phyloP scores from a whole-genome alignment of 2,113 vertebrate genomes.

The Clupea harengus region DNA sequence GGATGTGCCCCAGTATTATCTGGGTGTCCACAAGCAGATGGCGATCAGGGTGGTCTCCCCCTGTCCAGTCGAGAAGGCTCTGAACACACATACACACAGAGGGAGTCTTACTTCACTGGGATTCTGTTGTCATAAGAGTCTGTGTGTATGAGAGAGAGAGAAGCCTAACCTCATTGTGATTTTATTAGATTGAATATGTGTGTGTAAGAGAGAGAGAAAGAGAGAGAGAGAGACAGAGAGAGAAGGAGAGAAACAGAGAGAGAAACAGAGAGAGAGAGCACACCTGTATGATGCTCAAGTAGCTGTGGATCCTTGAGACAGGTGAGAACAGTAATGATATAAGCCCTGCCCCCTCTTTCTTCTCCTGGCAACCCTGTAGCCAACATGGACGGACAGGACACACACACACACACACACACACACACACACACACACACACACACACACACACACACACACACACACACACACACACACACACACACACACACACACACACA shows the following conservation, averaged over 20 bases:
- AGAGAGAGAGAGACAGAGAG: not conserved
- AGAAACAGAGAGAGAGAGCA: not conserved
- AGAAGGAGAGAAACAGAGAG: not conserved
- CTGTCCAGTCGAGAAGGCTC: constrained; percentile 4
- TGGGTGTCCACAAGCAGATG: constrained; percentile 6
- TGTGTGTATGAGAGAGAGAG: not conserved
- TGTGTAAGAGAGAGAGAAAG: too few relatives aligned
- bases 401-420: too few relatives aligned
- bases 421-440: too few relatives aligned
- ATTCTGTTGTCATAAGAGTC: too few relatives aligned
- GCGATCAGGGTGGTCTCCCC: constrained; percentile 1
- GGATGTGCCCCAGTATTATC: not conserved
- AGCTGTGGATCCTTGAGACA: constrained; percentile 66
- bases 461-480: too few relatives aligned
- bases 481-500: too few relatives aligned
- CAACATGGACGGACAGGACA: not conserved
- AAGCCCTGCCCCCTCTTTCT: constrained; percentile 63
- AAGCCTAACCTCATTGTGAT: not conserved
- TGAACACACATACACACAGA: not conserved
- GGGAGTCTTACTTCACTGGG: too few relatives aligned
- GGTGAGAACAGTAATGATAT: constrained; percentile 67
- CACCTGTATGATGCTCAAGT: constrained; percentile 73
- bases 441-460: too few relatives aligned
- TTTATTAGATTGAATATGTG: too few relatives aligned
- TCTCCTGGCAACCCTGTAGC: constrained; percentile 51